phyloP scores from a whole-genome alignment of 2,113 vertebrate species.

The Leptodactylus fuscus region DNA sequence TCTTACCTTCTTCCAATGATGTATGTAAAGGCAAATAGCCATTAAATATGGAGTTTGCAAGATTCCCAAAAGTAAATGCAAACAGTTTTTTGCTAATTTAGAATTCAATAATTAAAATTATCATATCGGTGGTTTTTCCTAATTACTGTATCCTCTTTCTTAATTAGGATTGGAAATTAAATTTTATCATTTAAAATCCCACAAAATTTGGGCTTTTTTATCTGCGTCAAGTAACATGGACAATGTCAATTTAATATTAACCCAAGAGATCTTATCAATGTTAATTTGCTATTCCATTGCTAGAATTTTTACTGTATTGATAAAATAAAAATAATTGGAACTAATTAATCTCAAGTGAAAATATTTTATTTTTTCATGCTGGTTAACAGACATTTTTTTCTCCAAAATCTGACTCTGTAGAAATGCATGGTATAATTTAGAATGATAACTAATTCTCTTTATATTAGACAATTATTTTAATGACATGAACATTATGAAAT shows the following conservation, averaged over 20 bases:
- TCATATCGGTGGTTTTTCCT: no score
- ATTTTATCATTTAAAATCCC: no score
- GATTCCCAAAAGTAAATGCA: no score
- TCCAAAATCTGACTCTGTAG: background rate
- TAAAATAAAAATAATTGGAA: constrained; percentile 31
- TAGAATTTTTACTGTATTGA: background rate
- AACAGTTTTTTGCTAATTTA: no score
- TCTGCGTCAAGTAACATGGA: background rate
- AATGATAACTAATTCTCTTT: constrained; percentile 25
- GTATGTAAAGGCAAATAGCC: no score
- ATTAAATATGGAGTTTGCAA: no score
- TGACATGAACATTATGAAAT: background rate
- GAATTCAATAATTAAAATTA: no score
- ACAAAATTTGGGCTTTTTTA: no score
- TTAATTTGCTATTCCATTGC: background rate
- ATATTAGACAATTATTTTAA: constrained; percentile 10
- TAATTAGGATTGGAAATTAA: no score
- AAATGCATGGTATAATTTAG: constrained; percentile 15
- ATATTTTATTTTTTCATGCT: background rate
- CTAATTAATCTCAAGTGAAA: constrained; percentile 41
- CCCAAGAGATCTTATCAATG: constrained; percentile 33
- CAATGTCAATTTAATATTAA: constrained; percentile 17
- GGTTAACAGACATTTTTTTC: constrained; percentile 4
- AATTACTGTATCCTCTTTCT: no score
- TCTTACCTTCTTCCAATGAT: no score